Conservation (phyloP, 2,797 vertebrate genomes). For the Borostomias antarcticus region DNA sequence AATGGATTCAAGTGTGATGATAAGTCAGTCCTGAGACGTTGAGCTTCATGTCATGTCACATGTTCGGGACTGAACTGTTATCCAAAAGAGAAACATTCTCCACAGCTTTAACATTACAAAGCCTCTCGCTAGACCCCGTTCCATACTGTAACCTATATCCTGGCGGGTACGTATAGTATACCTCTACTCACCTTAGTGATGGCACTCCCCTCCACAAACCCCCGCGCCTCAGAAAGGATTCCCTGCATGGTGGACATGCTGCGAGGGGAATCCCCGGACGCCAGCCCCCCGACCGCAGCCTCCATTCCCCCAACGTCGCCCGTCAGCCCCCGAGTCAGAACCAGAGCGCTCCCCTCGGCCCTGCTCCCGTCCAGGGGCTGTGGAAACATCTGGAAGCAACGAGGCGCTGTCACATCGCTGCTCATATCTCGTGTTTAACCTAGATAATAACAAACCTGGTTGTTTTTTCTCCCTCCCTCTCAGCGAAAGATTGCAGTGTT, state of each 20-base stretch:
- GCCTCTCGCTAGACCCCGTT: not conserved
- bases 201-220: conserved; percentile 56
- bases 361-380: conserved; percentile 49
- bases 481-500: conserved; percentile 22
- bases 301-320: conserved; percentile 18
- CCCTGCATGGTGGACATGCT: conserved; percentile 52
- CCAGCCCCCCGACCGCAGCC: conserved; percentile 17
- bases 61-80: not conserved
- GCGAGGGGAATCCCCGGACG: conserved; percentile 15
- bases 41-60: no score
- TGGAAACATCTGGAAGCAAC: conserved; percentile 28
- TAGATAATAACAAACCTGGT: conserved; percentile 58
- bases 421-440: conserved; percentile 34
- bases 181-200: conserved; percentile 63
- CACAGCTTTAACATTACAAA: no score
- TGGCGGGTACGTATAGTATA: no score
- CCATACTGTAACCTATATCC: no score
- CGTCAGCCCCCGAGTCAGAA: not conserved
- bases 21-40: no score
- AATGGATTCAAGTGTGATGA: not conserved
- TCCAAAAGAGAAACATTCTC: not conserved
- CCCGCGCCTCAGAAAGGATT: conserved; percentile 58
- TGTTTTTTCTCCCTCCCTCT: conserved; percentile 39
- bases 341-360: conserved; percentile 17
- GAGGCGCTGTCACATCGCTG: conserved; percentile 42